phyloP scores from a whole-genome alignment of 2,888 invertebrate species.

The Lasius platythorax region DNA sequence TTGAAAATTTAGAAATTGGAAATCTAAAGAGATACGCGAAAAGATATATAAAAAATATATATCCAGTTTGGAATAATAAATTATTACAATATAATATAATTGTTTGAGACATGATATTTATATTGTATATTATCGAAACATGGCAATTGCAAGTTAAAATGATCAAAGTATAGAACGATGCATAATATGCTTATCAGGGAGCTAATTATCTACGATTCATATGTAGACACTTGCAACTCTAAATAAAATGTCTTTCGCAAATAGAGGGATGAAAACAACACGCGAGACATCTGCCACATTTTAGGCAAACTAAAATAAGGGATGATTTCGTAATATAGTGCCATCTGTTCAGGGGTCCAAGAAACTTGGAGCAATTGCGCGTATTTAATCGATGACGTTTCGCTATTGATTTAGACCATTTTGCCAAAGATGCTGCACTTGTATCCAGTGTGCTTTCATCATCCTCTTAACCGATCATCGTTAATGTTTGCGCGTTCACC shows the following conservation, averaged over 20 bases:
- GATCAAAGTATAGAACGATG: background rate
- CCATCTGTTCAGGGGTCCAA: constrained; percentile 69
- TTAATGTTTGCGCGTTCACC: constrained; percentile 52
- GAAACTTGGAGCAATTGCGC: constrained; percentile 54
- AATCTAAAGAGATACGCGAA: background rate
- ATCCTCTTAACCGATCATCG: constrained; percentile 83
- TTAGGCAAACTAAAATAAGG: constrained; percentile 67
- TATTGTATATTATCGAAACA: background rate
- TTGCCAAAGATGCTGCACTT: constrained; percentile 48
- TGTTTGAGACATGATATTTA: background rate
- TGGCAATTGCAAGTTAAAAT: constrained; percentile 6
- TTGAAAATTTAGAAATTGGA: background rate
- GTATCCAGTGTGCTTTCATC: constrained; percentile 56
- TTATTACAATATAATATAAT: constrained; percentile 20
- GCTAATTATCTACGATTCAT: background rate
- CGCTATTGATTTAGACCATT: constrained; percentile 73
- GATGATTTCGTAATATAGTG: constrained; percentile 68
- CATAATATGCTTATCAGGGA: constrained; percentile 11
- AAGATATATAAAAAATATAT: background rate
- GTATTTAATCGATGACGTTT: constrained; percentile 47
- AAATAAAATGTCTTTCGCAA: constrained; percentile 10
- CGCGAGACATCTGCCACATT: constrained; percentile 67
- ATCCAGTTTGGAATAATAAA: background rate
- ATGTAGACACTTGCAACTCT: constrained; percentile 8
- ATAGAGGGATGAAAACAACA: background rate